Base-by-base conservation (phyloP, 2,888 invertebrate species). In the Diploptera punctata region DNA sequence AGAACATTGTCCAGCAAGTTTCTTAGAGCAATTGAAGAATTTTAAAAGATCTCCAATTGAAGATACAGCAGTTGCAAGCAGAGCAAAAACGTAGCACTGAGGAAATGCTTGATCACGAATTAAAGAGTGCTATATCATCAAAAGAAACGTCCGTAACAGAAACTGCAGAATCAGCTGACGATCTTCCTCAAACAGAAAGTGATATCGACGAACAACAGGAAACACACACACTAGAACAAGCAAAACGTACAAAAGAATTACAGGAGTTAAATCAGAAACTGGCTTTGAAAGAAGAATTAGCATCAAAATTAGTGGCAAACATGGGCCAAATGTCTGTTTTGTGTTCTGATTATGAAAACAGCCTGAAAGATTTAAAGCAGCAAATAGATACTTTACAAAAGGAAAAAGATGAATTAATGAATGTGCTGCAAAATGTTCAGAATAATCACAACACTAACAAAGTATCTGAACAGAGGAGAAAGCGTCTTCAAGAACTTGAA, bases 401-500 rank as follows among this genome's bases (percentile, higher is more conserved):
- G 44, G 95, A 97, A 80, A 91, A 90, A 76, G 89, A 91, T 24
- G 91, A 92, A 68, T 83, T 96, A 0, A 61, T 89, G 75, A 88
- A 90, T 72, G 79, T 78, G 4, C 79, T 95, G 71, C 90, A 90
- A 73, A 85, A 81, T 75, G 86, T 83, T 0, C 90, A 91, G 77
- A 83, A 86, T 24, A 83, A 86, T 24, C 90, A 88, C 80, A 85
- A 79, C 38, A 5, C 52, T 13, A 24, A 19, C 68, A 83, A 84
- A 79, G 33, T 73, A 43, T 87, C 91, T 21, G 95, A 96, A 78
- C 90, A 92, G 76, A 86, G 94, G 0, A 88, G 94, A 21, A 91
- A 91, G 73, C 89, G 93, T 44, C 87, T 97, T 0, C 90, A 93
- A 73, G 88, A 90, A 26, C 81, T 97, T 0, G 97, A 97, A 79